Percentiles rank a stretch among this genome's conserved stretches.
Evolutionary conservation across 2,797 vertebrate genomes (phyloP).

Genomic region (Falco cherrug): DNA sequence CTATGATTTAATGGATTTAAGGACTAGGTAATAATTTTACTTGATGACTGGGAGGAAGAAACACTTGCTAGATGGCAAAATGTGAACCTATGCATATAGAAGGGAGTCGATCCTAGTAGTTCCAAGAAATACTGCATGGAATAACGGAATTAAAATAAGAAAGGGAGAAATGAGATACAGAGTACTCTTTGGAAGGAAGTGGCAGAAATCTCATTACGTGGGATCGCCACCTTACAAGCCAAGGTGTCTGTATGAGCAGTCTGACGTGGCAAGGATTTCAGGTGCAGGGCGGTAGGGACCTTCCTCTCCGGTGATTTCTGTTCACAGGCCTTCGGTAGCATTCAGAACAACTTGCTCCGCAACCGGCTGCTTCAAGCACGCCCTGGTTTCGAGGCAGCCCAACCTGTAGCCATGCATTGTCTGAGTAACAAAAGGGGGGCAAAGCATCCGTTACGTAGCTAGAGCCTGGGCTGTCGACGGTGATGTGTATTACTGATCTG

Average conservation of each 20-base stretch:
- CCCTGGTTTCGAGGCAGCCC: background rate
- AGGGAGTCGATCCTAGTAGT: background rate
- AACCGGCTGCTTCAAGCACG: fast-evolving
- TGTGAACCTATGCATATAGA: fast-evolving
- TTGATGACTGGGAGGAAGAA: background rate
- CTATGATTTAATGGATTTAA: background rate
- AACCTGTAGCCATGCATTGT: fast-evolving
- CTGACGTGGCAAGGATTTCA: fast-evolving
- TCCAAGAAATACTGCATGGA: background rate
- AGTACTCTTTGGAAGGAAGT: background rate
- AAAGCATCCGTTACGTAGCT: fast-evolving
- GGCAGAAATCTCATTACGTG: background rate
- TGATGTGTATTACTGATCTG: fast-evolving
- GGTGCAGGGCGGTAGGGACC: background rate
- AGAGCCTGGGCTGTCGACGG: fast-evolving
- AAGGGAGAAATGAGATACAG: background rate
- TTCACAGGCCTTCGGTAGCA: fast-evolving
- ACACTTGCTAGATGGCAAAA: background rate
- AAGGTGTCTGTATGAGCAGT: fast-evolving
- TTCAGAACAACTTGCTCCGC: fast-evolving
- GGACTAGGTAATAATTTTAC: background rate
- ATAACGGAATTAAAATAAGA: background rate
- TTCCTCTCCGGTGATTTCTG: fast-evolving
- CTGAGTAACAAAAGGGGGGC: fast-evolving
- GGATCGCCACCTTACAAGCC: fast-evolving